A percentile compares a stretch with the other conserved stretches of the same genome.
These are phyloP conservation scores for Orthonychiurus folsomi DNA, from an alignment of 2,888 invertebrate species.

Conservation along the genomic window DNA sequence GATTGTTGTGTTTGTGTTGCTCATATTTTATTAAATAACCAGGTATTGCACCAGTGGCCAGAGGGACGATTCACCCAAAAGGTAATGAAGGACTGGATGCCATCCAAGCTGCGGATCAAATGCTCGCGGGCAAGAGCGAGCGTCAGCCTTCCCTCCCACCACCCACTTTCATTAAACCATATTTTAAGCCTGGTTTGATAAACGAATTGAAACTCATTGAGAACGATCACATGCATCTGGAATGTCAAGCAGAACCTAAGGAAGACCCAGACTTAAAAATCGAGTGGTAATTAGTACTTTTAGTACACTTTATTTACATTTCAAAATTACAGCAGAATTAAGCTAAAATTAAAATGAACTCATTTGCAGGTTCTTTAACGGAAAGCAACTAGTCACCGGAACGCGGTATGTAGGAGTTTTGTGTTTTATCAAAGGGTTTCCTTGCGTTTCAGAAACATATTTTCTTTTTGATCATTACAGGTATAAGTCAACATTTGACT, in stretches of 20 bases:
- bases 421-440: too few relatives aligned
- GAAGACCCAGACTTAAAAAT: conserved; percentile 81
- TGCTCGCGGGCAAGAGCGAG: conserved; percentile 51
- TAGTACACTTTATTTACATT: too few relatives aligned
- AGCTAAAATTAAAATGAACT: too few relatives aligned
- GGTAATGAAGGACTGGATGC: conserved; percentile 81
- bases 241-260: conserved; percentile 89
- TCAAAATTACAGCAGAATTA: too few relatives aligned
- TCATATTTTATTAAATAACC: not conserved
- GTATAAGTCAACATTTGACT: conserved; percentile 70
- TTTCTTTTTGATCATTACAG: conserved; percentile 18
- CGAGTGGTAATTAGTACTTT: too few relatives aligned
- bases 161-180: conserved; percentile 69
- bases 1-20: not conserved
- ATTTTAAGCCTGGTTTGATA: conserved; percentile 72
- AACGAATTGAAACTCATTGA: conserved; percentile 72
- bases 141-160: conserved; percentile 64
- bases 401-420: not conserved
- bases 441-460: conserved; percentile 4
- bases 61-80: conserved; percentile 91
- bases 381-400: conserved; percentile 71
- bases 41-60: conserved; percentile 54
- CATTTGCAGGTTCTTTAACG: conserved; percentile 90
- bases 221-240: conserved; percentile 77
- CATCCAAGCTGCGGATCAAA: conserved; percentile 70